phyloP scores from a whole-genome alignment of 2,113 vertebrate genomes.

The Trichechus manatus region DNA sequence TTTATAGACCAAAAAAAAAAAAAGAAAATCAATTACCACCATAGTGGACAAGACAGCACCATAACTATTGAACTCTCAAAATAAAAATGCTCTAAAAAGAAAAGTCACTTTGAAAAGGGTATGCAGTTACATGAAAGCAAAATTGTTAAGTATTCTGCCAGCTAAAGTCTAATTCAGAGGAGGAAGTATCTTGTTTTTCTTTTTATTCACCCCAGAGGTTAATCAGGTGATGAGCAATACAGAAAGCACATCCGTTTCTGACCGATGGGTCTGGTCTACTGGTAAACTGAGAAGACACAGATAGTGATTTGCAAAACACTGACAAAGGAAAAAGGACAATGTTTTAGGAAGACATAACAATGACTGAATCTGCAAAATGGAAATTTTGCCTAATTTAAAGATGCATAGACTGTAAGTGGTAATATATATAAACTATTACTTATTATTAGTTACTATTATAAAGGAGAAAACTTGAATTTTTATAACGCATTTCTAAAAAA shows the following conservation, averaged over 20 bases:
- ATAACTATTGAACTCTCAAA: background rate
- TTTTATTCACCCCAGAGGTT: background rate
- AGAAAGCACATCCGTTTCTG: slow-evolving; percentile 25
- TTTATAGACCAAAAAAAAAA: background rate
- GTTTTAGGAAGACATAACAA: background rate
- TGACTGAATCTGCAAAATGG: slow-evolving; percentile 16
- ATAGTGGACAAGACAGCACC: background rate
- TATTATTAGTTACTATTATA: background rate
- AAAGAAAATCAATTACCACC: background rate
- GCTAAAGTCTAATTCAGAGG: background rate
- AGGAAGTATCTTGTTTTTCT: background rate
- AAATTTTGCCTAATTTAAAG: slow-evolving; percentile 20
- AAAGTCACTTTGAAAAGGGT: slow-evolving; percentile 66
- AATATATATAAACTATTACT: background rate
- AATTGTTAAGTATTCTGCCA: slow-evolving; percentile 66
- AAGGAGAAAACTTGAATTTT: slow-evolving; percentile 20
- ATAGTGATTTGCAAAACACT: background rate
- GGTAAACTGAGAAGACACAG: background rate
- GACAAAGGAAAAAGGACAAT: background rate
- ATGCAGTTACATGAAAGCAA: slow-evolving; percentile 32
- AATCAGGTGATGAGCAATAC: background rate
- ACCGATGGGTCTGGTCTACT: background rate
- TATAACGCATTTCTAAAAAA: slow-evolving; percentile 49
- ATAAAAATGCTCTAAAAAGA: slow-evolving; percentile 15
- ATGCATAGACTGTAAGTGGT: background rate